Evolutionary conservation across 2,888 invertebrate genomes (phyloP).

Genomic region (Pyrrhia umbra): DNA sequence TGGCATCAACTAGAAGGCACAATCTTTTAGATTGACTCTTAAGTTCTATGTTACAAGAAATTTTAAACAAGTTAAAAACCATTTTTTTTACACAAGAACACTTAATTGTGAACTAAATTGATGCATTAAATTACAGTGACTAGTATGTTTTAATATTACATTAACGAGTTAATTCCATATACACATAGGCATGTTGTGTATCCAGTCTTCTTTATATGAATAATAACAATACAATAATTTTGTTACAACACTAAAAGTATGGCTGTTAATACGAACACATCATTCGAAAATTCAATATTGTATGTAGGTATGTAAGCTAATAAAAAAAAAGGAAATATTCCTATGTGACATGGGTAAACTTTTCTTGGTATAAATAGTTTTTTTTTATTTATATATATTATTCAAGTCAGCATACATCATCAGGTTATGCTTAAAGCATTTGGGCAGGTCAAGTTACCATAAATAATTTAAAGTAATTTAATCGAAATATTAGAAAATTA

Average conservation of each 20-base stretch:
- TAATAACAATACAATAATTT: conserved; percentile 36
- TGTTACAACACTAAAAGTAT: conserved; percentile 18
- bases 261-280: conserved; percentile 9
- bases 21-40: conserved; percentile 70
- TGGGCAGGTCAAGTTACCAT: too few relatives aligned
- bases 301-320: conserved; percentile 1
- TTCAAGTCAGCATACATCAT: too few relatives aligned
- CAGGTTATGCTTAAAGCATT: too few relatives aligned
- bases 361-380: too few relatives aligned
- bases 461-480: too few relatives aligned
- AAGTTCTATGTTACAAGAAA: conserved; percentile 29
- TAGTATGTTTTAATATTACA: conserved; percentile 46
- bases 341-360: background rate
- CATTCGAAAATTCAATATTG: background rate
- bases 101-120: conserved; percentile 16
- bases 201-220: conserved; percentile 58
- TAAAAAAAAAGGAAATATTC: background rate
- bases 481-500: too few relatives aligned
- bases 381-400: too few relatives aligned
- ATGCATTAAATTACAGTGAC: conserved; percentile 45
- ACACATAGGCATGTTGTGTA: conserved; percentile 38
- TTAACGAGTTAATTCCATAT: conserved; percentile 28
- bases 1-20: conserved; percentile 68
- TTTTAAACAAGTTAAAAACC: conserved; percentile 25
- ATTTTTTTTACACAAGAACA: conserved; percentile 27